Evolutionary conservation across 2,888 invertebrate species (phyloP), one percentile per base, ranked within the genome.

Genomic region (Agrotis segetum): DNA sequence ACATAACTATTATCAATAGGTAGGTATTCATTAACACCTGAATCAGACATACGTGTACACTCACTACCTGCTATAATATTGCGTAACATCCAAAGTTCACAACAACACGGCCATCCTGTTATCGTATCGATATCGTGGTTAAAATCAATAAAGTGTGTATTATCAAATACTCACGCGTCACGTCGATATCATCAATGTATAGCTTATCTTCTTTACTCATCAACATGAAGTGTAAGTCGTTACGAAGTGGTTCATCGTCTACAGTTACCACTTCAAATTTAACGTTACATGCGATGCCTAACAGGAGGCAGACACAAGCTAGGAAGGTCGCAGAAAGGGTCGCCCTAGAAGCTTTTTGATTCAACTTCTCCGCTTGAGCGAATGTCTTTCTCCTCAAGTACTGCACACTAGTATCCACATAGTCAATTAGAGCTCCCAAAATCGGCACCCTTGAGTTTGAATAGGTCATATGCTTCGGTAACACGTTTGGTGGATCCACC

Each of bases 251-350:
- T 14, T 89, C 87, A 0, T 92, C 88, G 47, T 93, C 90, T 0
- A 92, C 75, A 0, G 90, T 95, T n/a, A 92, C 94, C 3, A 95
- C 92, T 88, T 96, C 96, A 6, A 96, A 91, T 83, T 96, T 96
- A 4, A 96, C 89, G 66, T 95, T 95, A 46, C 90, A 89, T 13
- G 89, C 86, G 11, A 95, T 74, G 0, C 95, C 96, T 9, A 95
- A 84, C 5, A 92, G 19, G 0, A 95, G 77, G 24, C 95, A 94
- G 0, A 94, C 91, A 0, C 79, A 58, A 0, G 92, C 90, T 66
- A 95, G 77, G 74, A 95, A 95, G 0, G 90, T 83, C 0, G 93
- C 86, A 0, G 95, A 94, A 0, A 95, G 79, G 0, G 89, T 87
- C 0, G 89, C 87, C 68, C 83, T 90, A 0, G 90, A 84, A 0